Conservation (phyloP, 1,140 invertebrate species). For the Lineus longissimus region DNA sequence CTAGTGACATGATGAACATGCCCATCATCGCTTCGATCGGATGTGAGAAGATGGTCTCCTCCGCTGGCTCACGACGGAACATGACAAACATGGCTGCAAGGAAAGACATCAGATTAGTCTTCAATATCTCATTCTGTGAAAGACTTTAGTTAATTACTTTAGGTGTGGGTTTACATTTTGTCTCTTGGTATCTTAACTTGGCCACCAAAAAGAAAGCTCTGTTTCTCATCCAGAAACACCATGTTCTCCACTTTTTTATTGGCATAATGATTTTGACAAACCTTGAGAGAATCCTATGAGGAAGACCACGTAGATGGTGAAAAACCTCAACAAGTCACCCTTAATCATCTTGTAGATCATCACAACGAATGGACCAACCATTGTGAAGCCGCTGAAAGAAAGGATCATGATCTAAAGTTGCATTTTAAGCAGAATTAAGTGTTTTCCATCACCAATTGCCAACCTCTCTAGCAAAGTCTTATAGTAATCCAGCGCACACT, state of each 20-base stretch:
- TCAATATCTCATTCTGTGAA: too few relatives aligned
- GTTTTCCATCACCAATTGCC: neutral
- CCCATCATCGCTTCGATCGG: constrained; percentile 91
- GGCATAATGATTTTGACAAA: constrained; percentile 53
- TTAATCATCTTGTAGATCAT: constrained; percentile 99
- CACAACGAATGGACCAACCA: constrained; percentile 96
- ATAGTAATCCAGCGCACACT: neutral
- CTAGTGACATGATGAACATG: constrained; percentile 96
- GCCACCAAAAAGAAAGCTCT: too few relatives aligned
- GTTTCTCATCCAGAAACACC: too few relatives aligned
- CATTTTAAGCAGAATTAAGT: neutral
- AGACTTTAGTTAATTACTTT: too few relatives aligned
- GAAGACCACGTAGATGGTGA: constrained; percentile 93
- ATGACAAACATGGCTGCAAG: constrained; percentile 52
- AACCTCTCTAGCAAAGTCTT: neutral
- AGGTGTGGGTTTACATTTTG: too few relatives aligned
- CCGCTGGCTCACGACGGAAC: constrained; percentile 32
- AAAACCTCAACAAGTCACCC: constrained; percentile 90
- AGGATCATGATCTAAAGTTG: neutral
- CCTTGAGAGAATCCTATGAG: constrained; percentile 96
- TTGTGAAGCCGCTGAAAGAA: constrained; percentile 86
- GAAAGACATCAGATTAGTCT: neutral
- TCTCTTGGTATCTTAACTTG: too few relatives aligned
- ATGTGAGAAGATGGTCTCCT: constrained; percentile 49
- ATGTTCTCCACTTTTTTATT: too few relatives aligned